These are phyloP conservation scores for Cheirogaleus medius DNA, from an alignment of 2,113 vertebrate genomes.

Conservation along the genomic window DNA sequence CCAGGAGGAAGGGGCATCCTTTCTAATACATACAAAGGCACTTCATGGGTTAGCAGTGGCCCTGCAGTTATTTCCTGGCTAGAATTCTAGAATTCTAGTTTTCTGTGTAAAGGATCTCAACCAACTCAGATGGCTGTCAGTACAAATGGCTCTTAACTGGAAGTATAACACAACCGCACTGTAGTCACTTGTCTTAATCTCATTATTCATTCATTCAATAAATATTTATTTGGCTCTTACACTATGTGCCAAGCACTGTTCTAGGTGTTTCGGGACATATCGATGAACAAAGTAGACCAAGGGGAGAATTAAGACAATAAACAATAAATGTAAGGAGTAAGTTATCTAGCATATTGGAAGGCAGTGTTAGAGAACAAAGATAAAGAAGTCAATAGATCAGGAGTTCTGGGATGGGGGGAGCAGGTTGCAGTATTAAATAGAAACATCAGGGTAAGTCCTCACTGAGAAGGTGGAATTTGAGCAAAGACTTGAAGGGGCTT, in stretches of 20 bases:
- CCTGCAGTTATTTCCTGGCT: not conserved
- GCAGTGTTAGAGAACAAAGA: not conserved
- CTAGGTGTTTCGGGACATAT: not conserved
- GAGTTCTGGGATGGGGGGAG: not conserved
- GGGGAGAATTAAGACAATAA: not conserved
- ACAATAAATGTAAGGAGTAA: rapidly evolving
- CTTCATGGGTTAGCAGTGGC: not conserved
- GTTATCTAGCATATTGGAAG: not conserved
- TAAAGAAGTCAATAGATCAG: not conserved
- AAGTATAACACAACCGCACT: not conserved
- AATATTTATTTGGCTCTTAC: not conserved
- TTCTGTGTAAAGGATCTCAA: not conserved
- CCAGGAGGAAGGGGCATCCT: not conserved
- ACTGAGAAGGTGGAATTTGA: not conserved
- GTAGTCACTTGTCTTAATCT: not conserved
- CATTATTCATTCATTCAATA: not conserved
- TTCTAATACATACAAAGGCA: not conserved
- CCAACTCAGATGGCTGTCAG: not conserved
- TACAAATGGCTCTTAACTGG: not conserved
- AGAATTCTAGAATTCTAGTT: not conserved
- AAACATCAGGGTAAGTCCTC: not conserved
- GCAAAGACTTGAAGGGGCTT: not conserved
- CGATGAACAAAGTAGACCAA: not conserved
- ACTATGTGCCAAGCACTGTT: not conserved
- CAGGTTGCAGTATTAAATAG: not conserved